Conservation (phyloP, 1,140 invertebrate genomes). For the Drosophila miranda region DNA sequence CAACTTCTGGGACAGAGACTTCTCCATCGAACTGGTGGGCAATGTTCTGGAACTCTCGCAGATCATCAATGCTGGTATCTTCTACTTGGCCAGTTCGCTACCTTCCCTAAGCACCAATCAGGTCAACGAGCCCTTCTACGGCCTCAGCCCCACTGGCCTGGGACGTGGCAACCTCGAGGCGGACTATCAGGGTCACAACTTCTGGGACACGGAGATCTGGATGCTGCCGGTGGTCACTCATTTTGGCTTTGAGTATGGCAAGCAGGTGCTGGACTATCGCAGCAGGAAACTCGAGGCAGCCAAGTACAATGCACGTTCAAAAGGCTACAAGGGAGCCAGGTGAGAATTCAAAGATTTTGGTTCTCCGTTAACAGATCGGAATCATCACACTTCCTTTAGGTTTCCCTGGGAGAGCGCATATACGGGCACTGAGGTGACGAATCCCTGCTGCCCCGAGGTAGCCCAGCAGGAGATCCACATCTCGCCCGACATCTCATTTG, state of each 20-base stretch:
- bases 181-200: constrained; percentile 79
- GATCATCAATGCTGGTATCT: constrained; percentile 84
- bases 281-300: constrained; percentile 52
- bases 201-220: constrained; percentile 82
- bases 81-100: constrained; percentile 84
- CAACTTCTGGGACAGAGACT: constrained; percentile 63
- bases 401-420: constrained; percentile 85
- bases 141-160: constrained; percentile 84
- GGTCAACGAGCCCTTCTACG: constrained; percentile 82
- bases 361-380: too few relatives aligned
- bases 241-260: constrained; percentile 56
- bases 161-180: constrained; percentile 82
- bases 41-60: constrained; percentile 81
- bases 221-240: constrained; percentile 72
- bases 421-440: constrained; percentile 84
- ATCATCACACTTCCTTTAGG: not conserved
- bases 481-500: constrained; percentile 84
- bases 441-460: constrained; percentile 84
- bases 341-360: constrained; percentile 7
- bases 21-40: constrained; percentile 83
- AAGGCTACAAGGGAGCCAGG: constrained; percentile 69
- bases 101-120: constrained; percentile 83
- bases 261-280: constrained; percentile 67
- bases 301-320: constrained; percentile 60
- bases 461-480: constrained; percentile 84